Conservation (phyloP, 2,113 vertebrate species). For the Urocolius indicus region DNA sequence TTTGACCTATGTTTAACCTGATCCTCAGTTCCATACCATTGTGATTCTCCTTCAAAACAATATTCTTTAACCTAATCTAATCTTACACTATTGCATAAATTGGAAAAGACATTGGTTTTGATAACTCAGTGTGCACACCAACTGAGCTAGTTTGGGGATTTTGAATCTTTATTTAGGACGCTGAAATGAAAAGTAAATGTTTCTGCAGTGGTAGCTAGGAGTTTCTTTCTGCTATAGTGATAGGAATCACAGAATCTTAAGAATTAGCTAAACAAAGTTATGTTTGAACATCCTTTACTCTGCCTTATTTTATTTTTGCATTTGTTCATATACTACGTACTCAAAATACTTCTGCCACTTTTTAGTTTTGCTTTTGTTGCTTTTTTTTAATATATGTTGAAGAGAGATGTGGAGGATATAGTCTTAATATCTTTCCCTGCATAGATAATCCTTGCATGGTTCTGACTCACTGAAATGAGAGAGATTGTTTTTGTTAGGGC, state of each 20-base stretch:
- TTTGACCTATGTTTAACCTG: not conserved
- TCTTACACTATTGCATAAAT: not conserved
- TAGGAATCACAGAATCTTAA: not conserved
- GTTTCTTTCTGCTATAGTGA: not conserved
- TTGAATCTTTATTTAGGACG: not conserved
- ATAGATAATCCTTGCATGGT: accelerated
- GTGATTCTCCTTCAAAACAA: not conserved
- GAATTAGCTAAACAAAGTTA: not conserved
- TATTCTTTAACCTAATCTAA: not conserved
- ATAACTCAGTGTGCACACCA: not conserved
- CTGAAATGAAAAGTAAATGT: not conserved
- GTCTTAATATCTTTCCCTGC: not conserved
- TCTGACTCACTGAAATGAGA: not conserved
- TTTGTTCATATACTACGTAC: not conserved
- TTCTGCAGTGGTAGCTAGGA: not conserved
- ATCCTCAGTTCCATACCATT: not conserved
- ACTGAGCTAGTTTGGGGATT: not conserved
- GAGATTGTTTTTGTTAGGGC: not conserved
- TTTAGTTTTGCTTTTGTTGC: not conserved
- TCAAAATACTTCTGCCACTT: not conserved
- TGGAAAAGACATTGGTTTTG: not conserved
- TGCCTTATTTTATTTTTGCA: not conserved
- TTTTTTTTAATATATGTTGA: not conserved
- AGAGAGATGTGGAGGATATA: not conserved
- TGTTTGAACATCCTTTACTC: not conserved